These are phyloP conservation scores for Lipotes vexillifer DNA, from an alignment of 2,113 vertebrate genomes.

Conservation along the genomic window DNA sequence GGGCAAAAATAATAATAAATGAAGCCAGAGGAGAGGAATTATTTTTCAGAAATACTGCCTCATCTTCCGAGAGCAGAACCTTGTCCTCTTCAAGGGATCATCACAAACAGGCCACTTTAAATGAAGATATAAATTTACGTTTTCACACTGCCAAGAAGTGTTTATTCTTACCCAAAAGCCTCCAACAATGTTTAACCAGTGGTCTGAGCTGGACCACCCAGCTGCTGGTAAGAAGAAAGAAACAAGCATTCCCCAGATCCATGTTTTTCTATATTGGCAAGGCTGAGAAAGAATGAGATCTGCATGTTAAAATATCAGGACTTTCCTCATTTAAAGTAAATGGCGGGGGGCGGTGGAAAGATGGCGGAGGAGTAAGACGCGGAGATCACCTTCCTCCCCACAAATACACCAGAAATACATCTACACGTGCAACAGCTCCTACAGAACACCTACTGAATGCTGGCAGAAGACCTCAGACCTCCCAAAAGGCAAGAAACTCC, in stretches of 20 bases:
- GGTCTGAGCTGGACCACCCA: slow-evolving; percentile 41
- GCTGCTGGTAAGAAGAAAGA: slow-evolving; percentile 36
- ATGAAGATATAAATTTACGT: background rate
- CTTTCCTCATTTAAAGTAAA: slow-evolving; percentile 35
- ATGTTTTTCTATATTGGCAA: slow-evolving; percentile 11
- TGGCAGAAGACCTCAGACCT: no score
- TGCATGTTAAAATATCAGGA: slow-evolving; percentile 25
- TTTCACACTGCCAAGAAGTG: slow-evolving; percentile 9
- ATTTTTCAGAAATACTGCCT: background rate
- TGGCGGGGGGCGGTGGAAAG: no score
- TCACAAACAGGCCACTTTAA: background rate
- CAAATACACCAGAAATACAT: no score
- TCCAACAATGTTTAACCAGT: slow-evolving; percentile 49
- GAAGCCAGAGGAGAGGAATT: background rate
- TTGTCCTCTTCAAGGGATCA: background rate
- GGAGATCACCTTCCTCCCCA: no score
- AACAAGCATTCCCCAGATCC: slow-evolving; percentile 15
- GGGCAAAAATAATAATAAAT: background rate
- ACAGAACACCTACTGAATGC: no score
- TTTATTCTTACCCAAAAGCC: slow-evolving; percentile 10
- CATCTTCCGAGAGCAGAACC: background rate
- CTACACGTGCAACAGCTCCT: no score
- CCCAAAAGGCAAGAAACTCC: no score
- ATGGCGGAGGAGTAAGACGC: no score
- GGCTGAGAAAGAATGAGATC: slow-evolving; percentile 27